Base-by-base conservation (phyloP, 2,113 vertebrate genomes). In the Peucedramus taeniatus region DNA sequence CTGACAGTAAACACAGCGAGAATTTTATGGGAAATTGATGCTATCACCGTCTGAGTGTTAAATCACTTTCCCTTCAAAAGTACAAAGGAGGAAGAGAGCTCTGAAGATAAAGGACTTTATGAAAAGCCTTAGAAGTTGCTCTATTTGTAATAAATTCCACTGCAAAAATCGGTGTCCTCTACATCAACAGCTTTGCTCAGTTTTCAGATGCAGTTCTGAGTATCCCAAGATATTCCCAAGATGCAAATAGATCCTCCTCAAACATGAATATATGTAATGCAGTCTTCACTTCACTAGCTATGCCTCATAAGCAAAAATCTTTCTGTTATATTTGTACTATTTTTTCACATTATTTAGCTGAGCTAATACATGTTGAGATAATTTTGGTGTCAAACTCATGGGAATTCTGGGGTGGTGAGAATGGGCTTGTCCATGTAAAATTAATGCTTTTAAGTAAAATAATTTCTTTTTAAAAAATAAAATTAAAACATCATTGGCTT, bases 41-140 rank as follows among this genome's bases (percentile, higher is more conserved):
- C 49, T 89, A 44, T 59, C 72, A 4, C 68, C 59, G 22, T 44
- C 83, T 75, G 60, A 71, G 88, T 63, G 81, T 64, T 75, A 10
- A 68, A 77, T 83, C 64, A 30, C 65, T 77, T 86, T 80, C 82
- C 27, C n/a, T 93, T 88, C 65, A 53, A 78, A 93, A 89, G 82
- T 59, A 86, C 66, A 80, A 68, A 84, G 91, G 76, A 93, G 44
- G 56, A 92, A 87, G 72, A 81, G 72, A 18, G 54, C n/a, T 90
- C 47, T 83, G 85, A 91, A 95, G 79, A 86, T 54, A 86, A 86
- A 45, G n/a, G 80, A 87, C 94, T 95, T 90, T 21, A 69, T 42
- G 37, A 54, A 85, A 87, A 64, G 86, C 85, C 53, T 78, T 74
- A 81, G 54, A 79, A 85, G 74, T 66, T 66, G 53, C 44, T 90